A percentile compares a stretch with the other conserved stretches of the same genome.
Conservation (phyloP, 2,113 vertebrate species). For the Cyphomyrus plagiostoma region DNA sequence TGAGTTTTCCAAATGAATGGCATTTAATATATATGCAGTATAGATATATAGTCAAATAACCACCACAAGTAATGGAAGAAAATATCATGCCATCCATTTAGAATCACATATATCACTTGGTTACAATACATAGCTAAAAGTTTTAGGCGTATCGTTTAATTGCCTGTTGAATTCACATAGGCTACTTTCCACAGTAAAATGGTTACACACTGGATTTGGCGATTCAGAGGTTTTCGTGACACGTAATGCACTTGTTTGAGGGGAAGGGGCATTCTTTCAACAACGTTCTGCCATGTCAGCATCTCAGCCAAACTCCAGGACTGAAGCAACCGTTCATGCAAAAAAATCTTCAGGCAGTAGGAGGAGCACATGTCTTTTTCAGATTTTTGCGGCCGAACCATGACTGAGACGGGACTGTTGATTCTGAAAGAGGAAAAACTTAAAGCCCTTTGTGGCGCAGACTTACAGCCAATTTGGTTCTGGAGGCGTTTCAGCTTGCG, state of each 20-base stretch:
- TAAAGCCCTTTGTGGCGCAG: neutral
- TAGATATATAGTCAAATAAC: conserved; percentile 17
- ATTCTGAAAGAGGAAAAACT: neutral
- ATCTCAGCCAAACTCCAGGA: conserved; percentile 28
- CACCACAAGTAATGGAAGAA: conserved; percentile 16
- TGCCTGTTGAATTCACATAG: neutral
- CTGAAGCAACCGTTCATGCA: conserved; percentile 38
- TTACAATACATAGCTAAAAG: neutral
- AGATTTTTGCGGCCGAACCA: neutral
- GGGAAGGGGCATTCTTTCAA: neutral
- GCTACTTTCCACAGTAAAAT: conserved; percentile 10
- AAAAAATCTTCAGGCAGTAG: conserved; percentile 38
- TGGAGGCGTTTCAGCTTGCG: neutral
- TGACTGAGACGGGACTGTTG: neutral
- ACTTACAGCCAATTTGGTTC: neutral
- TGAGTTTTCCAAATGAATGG: conserved; percentile 15
- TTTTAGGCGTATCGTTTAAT: neutral
- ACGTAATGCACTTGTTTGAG: neutral
- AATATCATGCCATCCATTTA: conserved; percentile 19
- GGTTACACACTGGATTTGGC: conserved; percentile 4
- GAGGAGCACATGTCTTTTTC: conserved; percentile 34
- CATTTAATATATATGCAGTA: conserved; percentile 12
- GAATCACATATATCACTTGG: conserved; percentile 6
- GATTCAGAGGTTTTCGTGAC: neutral
- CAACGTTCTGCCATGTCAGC: conserved; percentile 28